phyloP scores from a whole-genome alignment of 1,140 invertebrate genomes.

The Drepana arcuata region DNA sequence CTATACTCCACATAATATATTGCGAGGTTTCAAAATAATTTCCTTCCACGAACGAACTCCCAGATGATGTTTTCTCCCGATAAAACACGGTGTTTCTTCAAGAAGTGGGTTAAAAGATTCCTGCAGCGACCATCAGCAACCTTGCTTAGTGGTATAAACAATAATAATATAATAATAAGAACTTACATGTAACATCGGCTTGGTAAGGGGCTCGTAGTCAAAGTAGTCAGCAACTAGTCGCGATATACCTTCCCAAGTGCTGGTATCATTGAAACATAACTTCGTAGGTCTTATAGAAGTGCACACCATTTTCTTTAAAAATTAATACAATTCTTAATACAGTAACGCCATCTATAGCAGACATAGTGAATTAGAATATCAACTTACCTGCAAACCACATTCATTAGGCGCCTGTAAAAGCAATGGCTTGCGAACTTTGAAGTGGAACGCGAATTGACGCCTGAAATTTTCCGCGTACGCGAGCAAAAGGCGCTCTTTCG shows the following conservation, averaged over 20 bases:
- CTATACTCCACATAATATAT: too few relatives aligned
- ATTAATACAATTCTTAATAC: slow-evolving; percentile 1
- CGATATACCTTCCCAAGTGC: slow-evolving; percentile 75
- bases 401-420: slow-evolving; percentile 87
- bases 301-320: slow-evolving; percentile 79
- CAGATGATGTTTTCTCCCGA: too few relatives aligned
- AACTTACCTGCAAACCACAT: slow-evolving; percentile 79
- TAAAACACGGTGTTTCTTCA: too few relatives aligned
- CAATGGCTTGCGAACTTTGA: slow-evolving; percentile 79
- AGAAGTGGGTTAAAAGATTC: too few relatives aligned
- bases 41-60: too few relatives aligned
- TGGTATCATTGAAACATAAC: slow-evolving; percentile 74
- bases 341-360: slow-evolving; percentile 12
- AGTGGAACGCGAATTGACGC: slow-evolving; percentile 80
- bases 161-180: background rate
- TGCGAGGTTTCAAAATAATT: too few relatives aligned
- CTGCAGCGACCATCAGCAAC: too few relatives aligned
- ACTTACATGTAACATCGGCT: slow-evolving; percentile 76
- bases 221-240: slow-evolving; percentile 76
- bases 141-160: slow-evolving; percentile 8
- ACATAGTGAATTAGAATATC: background rate
- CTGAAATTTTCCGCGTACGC: slow-evolving; percentile 88
- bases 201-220: slow-evolving; percentile 72
- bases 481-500: slow-evolving; percentile 84
- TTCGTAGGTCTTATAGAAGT: slow-evolving; percentile 78